Evolutionary conservation across 2,113 vertebrate genomes (phyloP).

Genomic region (Nothocercus julius): DNA sequence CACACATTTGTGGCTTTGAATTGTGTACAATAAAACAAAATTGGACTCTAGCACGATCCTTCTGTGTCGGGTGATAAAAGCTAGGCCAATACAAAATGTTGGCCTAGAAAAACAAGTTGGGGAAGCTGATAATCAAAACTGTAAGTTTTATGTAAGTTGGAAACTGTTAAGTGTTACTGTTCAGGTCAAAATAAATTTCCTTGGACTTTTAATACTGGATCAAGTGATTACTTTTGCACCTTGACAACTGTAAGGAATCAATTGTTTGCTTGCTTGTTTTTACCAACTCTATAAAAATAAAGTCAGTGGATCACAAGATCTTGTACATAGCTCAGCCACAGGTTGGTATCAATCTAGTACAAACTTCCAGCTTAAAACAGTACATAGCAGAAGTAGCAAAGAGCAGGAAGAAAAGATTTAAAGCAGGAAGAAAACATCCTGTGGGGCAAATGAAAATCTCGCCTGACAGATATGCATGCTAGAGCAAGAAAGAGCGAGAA

Average conservation of each 20-base stretch:
- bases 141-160: background rate
- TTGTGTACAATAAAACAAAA: background rate
- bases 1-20: background rate
- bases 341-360: background rate
- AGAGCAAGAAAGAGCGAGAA: accelerated
- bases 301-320: background rate
- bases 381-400: background rate
- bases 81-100: accelerated
- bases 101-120: background rate
- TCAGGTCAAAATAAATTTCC: background rate
- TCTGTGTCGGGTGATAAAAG: background rate
- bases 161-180: accelerated
- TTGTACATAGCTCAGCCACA: background rate
- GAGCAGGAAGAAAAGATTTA: background rate
- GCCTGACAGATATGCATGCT: background rate
- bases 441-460: background rate
- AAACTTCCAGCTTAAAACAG: background rate
- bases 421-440: background rate
- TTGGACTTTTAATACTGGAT: background rate
- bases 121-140: background rate
- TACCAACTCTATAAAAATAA: background rate
- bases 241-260: background rate
- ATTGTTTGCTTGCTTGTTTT: background rate
- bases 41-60: background rate
- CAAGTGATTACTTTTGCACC: background rate